phyloP scores from a whole-genome alignment of 2,113 vertebrate genomes.

The Cavia porcellus region DNA sequence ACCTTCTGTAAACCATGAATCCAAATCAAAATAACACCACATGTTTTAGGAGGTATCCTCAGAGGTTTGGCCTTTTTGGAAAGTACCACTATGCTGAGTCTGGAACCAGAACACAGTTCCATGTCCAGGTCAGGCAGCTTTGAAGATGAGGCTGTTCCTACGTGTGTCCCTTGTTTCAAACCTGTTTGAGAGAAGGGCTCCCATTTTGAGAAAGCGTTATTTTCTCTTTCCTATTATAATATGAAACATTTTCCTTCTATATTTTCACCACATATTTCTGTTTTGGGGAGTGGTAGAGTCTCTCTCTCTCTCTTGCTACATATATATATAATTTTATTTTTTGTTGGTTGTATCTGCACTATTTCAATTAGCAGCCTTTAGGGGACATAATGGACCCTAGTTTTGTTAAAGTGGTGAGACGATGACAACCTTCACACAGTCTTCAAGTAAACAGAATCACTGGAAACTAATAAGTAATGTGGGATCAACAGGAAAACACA shows the following conservation, averaged over 20 bases:
- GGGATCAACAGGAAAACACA: conserved; percentile 59
- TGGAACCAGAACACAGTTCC: not conserved
- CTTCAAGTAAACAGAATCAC: conserved; percentile 82
- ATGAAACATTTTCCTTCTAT: not conserved
- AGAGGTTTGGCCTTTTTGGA: not conserved
- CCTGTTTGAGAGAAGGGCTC: not conserved
- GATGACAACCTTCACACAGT: conserved; percentile 74
- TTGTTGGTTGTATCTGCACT: not conserved
- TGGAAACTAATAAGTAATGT: conserved; percentile 67
- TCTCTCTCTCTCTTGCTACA: not conserved
- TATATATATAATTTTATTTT: not conserved
- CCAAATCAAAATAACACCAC: not conserved
- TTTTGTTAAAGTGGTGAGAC: not conserved
- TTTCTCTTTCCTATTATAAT: conserved; percentile 13
- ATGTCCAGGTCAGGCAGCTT: not conserved
- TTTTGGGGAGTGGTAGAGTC: accelerated
- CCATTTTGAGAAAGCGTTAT: not conserved
- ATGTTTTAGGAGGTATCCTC: not conserved
- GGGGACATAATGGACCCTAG: conserved; percentile 28
- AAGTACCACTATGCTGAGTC: not conserved
- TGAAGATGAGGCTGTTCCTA: no score
- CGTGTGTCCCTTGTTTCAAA: not conserved
- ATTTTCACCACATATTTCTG: not conserved
- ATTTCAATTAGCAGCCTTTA: conserved; percentile 59
- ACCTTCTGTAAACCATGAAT: not conserved